Conservation (phyloP, 2,113 vertebrate genomes). For the Phainopepla nitens region DNA sequence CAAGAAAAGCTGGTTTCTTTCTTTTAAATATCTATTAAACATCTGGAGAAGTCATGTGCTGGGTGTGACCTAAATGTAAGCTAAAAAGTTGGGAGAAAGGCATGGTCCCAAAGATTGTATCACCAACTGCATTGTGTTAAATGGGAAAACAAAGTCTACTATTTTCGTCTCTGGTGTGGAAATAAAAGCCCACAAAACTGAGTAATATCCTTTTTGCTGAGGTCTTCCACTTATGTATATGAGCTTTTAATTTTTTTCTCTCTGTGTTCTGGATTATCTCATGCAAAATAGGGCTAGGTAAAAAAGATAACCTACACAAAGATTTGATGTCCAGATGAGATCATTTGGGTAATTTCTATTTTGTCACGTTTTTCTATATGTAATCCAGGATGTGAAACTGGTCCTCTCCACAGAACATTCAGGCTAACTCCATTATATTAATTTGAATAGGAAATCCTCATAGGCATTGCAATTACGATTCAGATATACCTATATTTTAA, state of each 20-base stretch:
- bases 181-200: neutral
- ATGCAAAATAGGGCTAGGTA: neutral
- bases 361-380: slow-evolving; percentile 36
- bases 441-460: neutral
- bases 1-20: neutral
- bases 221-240: neutral
- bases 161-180: neutral
- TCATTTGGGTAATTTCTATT: slow-evolving; percentile 38
- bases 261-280: neutral
- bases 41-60: neutral
- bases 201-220: neutral
- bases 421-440: neutral
- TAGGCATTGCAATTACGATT: neutral
- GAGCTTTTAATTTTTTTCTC: neutral
- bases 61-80: neutral
- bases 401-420: neutral
- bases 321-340: neutral
- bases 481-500: neutral
- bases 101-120: neutral
- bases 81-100: neutral
- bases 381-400: slow-evolving; percentile 48
- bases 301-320: slow-evolving; percentile 13
- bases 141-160: neutral
- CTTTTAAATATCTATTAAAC: neutral
- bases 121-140: neutral